Base-by-base conservation (phyloP, 2,113 vertebrate genomes). In the Lota lota region DNA sequence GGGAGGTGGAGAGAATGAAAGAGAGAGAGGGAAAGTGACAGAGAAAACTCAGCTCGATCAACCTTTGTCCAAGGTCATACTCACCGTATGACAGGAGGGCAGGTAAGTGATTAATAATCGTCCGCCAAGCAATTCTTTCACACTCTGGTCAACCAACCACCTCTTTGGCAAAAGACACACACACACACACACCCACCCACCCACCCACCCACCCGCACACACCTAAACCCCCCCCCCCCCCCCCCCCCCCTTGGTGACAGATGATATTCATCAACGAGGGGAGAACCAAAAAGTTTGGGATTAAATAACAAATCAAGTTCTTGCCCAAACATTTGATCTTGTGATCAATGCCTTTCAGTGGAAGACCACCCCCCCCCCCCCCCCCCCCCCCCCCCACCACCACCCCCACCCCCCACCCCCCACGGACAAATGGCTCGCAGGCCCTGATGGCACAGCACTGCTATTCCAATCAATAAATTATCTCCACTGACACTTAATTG, bases 11-110 rank as follows among this genome's bases (percentile, higher is more conserved):
- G 40, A 47, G 40, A 47, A 10, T 10, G 40, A 47, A 47, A 47
- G 40, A 47, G 40, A 47, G 40, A 47, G 40, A 47, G 40, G 40
- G 8, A 47, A 14, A 47, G 40, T 47, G 40, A 47, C 40, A 47
- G 40, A 18, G 67, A 67, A 16, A 79, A 71, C 67, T 19, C 65
- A 63, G 68, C 22, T 74, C 70, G 69, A 81, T 74, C 78, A 81
- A 76, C 63, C 78, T 74, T 66, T 64, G 51, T 60, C 73, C 78
- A 83, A 83, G 85, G 83, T 87, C 77, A 75, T 61, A 5, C n/a
- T n/a, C 19, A 19, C 17, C 60, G 63, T 15, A 5, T 21, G 58
- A 7, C 17, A 58, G 36, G 20, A n/a, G 47, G 58, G 12, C 17
- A 58, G 36, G 65, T 16, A 2, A 22, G 56, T 82, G 72, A 79